Evolutionary conservation across 2,888 invertebrate species (phyloP).

Genomic region (Drosophila prolongata): DNA sequence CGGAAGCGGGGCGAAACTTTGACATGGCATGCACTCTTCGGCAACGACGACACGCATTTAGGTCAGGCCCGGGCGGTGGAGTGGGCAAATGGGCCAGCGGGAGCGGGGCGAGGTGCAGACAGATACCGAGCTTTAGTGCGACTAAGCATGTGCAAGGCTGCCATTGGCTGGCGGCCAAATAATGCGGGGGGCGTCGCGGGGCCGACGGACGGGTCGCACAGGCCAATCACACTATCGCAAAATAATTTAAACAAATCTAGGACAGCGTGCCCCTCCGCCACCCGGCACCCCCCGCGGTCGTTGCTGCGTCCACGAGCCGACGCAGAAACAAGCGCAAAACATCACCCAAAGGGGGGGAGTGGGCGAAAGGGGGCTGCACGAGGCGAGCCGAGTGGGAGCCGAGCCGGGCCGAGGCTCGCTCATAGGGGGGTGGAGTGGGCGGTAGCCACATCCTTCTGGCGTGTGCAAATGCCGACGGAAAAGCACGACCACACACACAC

Average conservation of each 20-base stretch:
- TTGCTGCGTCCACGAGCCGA: slow-evolving; percentile 42
- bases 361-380: background rate
- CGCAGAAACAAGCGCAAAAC: slow-evolving; percentile 72
- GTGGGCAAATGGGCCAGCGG: background rate
- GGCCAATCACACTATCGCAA: slow-evolving; percentile 85
- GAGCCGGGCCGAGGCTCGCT: slow-evolving; percentile 4
- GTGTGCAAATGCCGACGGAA: slow-evolving; percentile 11
- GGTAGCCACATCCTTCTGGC: slow-evolving; percentile 12
- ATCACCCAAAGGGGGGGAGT: slow-evolving; percentile 30
- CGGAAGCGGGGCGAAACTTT: background rate
- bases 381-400: slow-evolving; percentile 22
- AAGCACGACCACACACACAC: slow-evolving; percentile 30
- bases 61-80: slow-evolving; percentile 48
- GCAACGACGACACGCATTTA: slow-evolving; percentile 69
- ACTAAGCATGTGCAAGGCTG: slow-evolving; percentile 77
- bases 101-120: background rate
- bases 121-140: slow-evolving; percentile 57
- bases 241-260: slow-evolving; percentile 84
- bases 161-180: slow-evolving; percentile 75
- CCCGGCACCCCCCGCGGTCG: slow-evolving; percentile 41
- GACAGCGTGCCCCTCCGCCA: slow-evolving; percentile 67
- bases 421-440: too few relatives aligned
- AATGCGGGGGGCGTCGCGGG: slow-evolving; percentile 40
- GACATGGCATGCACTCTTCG: slow-evolving; percentile 62
- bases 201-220: slow-evolving; percentile 55